Conservation (phyloP, 2,888 invertebrate genomes). For the Mimumesa dahlbomi region DNA sequence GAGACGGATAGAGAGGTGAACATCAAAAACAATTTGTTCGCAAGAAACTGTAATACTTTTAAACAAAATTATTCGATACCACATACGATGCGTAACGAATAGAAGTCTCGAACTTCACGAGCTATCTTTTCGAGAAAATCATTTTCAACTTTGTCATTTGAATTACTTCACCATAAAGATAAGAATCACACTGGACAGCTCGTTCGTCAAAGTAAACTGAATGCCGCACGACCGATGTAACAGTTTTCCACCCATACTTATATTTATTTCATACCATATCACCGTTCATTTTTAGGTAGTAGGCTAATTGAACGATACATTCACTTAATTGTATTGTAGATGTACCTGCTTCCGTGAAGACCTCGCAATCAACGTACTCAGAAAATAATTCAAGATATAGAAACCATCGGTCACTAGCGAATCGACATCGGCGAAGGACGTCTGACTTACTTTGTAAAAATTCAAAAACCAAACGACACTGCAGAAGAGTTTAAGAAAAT, state of each 20-base stretch:
- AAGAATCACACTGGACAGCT: too few species aligned
- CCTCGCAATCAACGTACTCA: neutral
- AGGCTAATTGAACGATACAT: too few species aligned
- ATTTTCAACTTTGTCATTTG: too few species aligned
- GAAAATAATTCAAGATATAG: neutral
- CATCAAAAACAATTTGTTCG: too few species aligned
- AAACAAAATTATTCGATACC: too few species aligned
- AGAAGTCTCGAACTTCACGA: too few species aligned
- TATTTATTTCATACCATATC: neutral
- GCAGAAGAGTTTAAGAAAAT: conserved; percentile 28
- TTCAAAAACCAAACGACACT: conserved; percentile 16
- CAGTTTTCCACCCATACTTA: neutral
- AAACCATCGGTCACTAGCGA: neutral
- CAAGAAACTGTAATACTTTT: too few species aligned
- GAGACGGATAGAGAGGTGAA: conserved; percentile 53
- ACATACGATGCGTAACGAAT: too few species aligned
- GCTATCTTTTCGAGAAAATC: too few species aligned
- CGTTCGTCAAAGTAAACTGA: too few species aligned
- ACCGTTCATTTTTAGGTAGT: too few species aligned
- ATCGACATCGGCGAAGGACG: neutral
- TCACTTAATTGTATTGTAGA: conserved; percentile 3
- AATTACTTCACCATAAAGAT: too few species aligned
- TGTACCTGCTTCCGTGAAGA: conserved; percentile 31
- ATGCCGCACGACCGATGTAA: conserved; percentile 1
- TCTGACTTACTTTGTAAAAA: conserved; percentile 15